phyloP scores from a whole-genome alignment of 2,113 vertebrate genomes.

The Chamaea fasciata region DNA sequence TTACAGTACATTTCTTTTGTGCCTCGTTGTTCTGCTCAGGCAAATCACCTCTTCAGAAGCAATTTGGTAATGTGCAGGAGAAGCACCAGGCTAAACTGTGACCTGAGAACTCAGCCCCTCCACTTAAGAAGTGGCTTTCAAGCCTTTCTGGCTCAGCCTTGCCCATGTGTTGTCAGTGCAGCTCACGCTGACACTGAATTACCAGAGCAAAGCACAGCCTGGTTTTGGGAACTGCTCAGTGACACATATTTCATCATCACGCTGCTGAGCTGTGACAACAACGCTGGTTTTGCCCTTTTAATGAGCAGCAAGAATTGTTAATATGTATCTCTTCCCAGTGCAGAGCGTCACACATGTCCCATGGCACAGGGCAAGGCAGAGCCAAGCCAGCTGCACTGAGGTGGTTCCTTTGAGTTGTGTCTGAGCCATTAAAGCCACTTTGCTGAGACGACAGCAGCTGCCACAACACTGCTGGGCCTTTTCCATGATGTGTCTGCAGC shows the following conservation, averaged over 20 bases:
- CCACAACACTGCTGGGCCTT: not conserved
- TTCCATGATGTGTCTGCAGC: not conserved
- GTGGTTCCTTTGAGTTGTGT: not conserved
- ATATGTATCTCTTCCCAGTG: not conserved
- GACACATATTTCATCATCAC: rapidly evolving
- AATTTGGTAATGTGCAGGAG: not conserved
- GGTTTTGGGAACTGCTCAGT: not conserved
- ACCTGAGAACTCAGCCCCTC: not conserved
- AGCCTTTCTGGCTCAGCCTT: not conserved
- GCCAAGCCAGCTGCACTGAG: not conserved
- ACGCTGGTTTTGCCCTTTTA: not conserved
- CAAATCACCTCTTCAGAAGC: not conserved
- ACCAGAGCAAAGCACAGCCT: not conserved
- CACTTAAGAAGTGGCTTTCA: not conserved
- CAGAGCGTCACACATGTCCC: rapidly evolving
- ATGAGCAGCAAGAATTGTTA: not conserved
- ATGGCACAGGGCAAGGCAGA: not conserved
- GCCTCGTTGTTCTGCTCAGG: not conserved
- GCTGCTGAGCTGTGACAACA: not conserved
- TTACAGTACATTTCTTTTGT: not conserved
- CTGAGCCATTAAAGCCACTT: not conserved
- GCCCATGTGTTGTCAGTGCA: not conserved
- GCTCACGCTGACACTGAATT: not conserved
- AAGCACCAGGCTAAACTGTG: not conserved
- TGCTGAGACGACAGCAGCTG: not conserved